Evolutionary conservation across 1,140 invertebrate genomes (phyloP), one percentile per base, ranked within the genome.

Genomic region (Nebria ingens): DNA sequence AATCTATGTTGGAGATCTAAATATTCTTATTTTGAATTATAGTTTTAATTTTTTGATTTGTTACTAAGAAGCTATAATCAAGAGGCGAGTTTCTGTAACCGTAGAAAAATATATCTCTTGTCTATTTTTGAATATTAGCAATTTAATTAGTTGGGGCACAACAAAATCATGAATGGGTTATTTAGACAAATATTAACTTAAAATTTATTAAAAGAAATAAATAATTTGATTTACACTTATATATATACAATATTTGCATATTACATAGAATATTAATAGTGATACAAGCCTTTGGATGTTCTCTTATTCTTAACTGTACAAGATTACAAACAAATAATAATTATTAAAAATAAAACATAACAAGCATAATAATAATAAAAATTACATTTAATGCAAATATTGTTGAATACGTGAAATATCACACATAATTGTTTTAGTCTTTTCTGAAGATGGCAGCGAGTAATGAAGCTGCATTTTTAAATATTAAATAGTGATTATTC

Each of bases 191-290:
- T 45, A 45, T 6, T 45, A 45, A 45, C 40, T 45, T 45, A 45
- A 45, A 45, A 17, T 45, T 45, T 45, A 45, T 45, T 45, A 45
- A 6, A 45, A 6, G 6, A 45, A 45, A 45, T 45, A 45, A 45
- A 45, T 45, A 45, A 17, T 45, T 45, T 17, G 15, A 45, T 45
- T 45, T 45, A 45, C 40, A 45, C 40, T 12, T 17, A 45, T 45
- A 11, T 45, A 45, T 45, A 17, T 45, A 45, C 40, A 45, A 45
- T 45, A 45, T 45, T 45, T 45, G 40, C 40, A 45, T 45, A 17
- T 12, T 45, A 45, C 40, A 45, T 45, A 45, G 9, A 29, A 45
- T 45, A 45, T 45, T 6, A 45, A 12, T 45, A 45, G 9, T 12
- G 40, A 11, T 3, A 45, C 17, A 45, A 45, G 40, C 40, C 17